Evolutionary conservation across 2,888 invertebrate species (phyloP).

Genomic region (Trimorus sp.): DNA sequence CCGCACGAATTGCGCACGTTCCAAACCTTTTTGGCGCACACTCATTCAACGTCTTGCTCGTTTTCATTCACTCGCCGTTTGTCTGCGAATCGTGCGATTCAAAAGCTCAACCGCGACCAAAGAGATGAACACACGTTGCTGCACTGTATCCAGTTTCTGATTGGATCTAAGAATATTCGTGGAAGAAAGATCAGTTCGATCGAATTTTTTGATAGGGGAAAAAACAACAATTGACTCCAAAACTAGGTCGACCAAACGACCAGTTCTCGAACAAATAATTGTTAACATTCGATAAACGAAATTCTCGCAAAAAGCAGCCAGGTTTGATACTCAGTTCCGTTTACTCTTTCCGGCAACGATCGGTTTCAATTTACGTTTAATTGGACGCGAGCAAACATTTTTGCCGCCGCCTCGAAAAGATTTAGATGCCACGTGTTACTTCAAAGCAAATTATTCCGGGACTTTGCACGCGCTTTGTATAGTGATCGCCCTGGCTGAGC

Average conservation of each 20-base stretch:
- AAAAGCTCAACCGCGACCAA: too few species aligned
- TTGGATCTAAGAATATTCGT: too few species aligned
- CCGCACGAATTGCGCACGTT: slow-evolving; percentile 46
- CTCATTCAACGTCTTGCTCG: slow-evolving; percentile 26
- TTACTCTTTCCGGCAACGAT: background rate
- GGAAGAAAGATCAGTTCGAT: too few species aligned
- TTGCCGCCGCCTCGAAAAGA: slow-evolving; percentile 22
- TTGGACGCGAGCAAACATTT: slow-evolving; percentile 13
- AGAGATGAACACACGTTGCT: too few species aligned
- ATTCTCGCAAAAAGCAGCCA: too few species aligned
- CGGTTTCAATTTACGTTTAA: slow-evolving; percentile 21
- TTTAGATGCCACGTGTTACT: slow-evolving; percentile 41
- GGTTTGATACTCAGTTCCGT: background rate
- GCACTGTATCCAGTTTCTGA: too few species aligned
- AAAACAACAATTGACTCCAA: too few species aligned
- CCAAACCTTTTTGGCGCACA: slow-evolving; percentile 39
- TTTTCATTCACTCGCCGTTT: slow-evolving; percentile 22
- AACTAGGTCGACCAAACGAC: too few species aligned
- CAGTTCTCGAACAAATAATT: too few species aligned
- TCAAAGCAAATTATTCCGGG: slow-evolving; percentile 33
- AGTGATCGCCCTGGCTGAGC: slow-evolving; percentile 20
- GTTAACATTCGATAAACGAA: too few species aligned
- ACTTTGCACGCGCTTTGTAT: slow-evolving; percentile 35
- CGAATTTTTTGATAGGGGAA: too few species aligned
- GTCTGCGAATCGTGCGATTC: background rate